Conservation (phyloP, 2,888 invertebrate genomes). For the Trachelus iudaicus region DNA sequence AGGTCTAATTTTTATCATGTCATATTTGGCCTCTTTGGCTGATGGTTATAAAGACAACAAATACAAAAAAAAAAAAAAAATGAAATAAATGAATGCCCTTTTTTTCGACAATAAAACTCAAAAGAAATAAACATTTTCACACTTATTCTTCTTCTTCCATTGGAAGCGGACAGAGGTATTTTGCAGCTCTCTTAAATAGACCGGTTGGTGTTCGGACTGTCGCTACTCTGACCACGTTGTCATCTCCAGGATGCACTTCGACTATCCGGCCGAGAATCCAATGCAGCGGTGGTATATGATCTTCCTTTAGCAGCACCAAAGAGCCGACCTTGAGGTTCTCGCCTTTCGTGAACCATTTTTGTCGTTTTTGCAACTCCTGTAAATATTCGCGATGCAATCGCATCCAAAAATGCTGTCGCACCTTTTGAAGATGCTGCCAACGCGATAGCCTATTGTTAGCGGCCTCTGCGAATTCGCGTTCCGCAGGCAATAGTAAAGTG, state of each 20-base stretch:
- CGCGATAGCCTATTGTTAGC: conserved; percentile 21
- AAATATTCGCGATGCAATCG: conserved; percentile 26
- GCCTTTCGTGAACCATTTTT: conserved; percentile 25
- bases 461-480: background rate
- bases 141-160: background rate
- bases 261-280: conserved; percentile 40
- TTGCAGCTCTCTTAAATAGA: conserved; percentile 21
- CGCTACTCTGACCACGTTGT: conserved; percentile 35
- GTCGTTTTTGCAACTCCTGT: conserved; percentile 22
- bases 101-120: no score
- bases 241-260: conserved; percentile 38
- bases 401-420: conserved; percentile 26
- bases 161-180: conserved; percentile 28
- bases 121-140: no score
- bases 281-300: conserved; percentile 36
- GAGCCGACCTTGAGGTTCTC: conserved; percentile 30
- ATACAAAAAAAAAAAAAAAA: no score
- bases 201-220: conserved; percentile 35
- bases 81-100: no score
- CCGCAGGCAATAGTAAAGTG: background rate
- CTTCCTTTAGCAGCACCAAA: conserved; percentile 44
- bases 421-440: conserved; percentile 29
- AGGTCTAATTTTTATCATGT: no score
- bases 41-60: no score
- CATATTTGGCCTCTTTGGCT: no score